Evolutionary conservation across 2,113 vertebrate species (phyloP).

Genomic region (Strix aluco): DNA sequence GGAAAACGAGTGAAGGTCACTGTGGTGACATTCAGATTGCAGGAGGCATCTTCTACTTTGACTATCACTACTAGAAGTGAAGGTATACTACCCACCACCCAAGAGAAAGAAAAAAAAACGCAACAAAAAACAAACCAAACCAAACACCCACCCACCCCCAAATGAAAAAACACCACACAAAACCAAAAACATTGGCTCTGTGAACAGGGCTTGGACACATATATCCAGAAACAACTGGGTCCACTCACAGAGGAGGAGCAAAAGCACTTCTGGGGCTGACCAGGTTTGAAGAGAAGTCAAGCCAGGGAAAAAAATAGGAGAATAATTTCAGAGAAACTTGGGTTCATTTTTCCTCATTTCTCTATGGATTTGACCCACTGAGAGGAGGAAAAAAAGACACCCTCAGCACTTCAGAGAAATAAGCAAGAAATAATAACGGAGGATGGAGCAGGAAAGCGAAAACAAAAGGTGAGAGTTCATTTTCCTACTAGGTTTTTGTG

Average conservation of each 20-base stretch:
- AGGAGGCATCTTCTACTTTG: not conserved
- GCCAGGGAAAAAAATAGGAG: accelerated
- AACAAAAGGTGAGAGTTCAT: not conserved
- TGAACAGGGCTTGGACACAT: not conserved
- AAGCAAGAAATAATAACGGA: not conserved
- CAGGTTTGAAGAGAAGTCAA: not conserved
- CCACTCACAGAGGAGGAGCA: not conserved
- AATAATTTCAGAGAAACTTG: not conserved
- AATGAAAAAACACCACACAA: not conserved
- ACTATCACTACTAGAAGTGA: not conserved
- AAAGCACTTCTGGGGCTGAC: not conserved
- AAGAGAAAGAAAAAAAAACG: not conserved
- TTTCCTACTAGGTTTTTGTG: not conserved
- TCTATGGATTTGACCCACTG: not conserved
- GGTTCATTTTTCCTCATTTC: not conserved
- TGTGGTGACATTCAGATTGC: not conserved
- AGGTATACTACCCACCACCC: not conserved
- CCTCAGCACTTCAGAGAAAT: not conserved
- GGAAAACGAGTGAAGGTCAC: not conserved
- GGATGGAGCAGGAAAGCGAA: not conserved
- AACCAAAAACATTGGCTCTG: not conserved
- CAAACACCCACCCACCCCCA: not conserved
- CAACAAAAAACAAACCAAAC: not conserved
- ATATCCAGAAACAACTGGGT: not conserved
- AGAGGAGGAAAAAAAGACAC: not conserved